Conservation (phyloP, 53 echinoderm and acorn worm genomes). For the Echinometra lucunter region DNA sequence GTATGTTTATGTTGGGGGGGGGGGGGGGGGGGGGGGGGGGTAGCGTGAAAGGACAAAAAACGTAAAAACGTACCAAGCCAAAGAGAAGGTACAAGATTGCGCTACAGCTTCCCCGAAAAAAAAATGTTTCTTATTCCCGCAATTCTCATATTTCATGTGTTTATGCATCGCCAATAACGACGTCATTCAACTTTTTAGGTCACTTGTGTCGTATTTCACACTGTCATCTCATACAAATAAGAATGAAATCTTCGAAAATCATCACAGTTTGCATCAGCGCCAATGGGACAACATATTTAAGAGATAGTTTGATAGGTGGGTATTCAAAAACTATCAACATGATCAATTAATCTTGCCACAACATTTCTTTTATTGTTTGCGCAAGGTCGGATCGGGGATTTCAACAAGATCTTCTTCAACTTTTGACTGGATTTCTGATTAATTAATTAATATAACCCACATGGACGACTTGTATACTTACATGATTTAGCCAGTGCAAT, state of each 20-base stretch:
- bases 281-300: neutral
- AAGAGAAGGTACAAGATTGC: too few species aligned
- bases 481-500: too few species aligned
- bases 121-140: neutral
- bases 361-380: neutral
- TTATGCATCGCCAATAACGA: slow-evolving; percentile 20
- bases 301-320: neutral
- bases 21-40: too few species aligned
- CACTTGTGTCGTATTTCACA: slow-evolving; percentile 15
- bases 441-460: too few species aligned
- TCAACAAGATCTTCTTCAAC: too few species aligned
- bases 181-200: slow-evolving; percentile 42
- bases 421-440: too few species aligned
- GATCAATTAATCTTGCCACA: neutral
- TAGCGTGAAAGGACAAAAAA: too few species aligned
- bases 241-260: neutral
- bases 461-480: too few species aligned
- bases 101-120: neutral
- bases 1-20: too few species aligned
- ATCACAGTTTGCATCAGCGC: neutral
- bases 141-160: slow-evolving; percentile 36
- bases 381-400: neutral
- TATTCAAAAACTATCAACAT: too few species aligned
- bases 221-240: slow-evolving; percentile 22
- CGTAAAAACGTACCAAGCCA: too few species aligned